phyloP scores from a whole-genome alignment of 2,888 invertebrate genomes.

The Synanthedon andrenaeformis region DNA sequence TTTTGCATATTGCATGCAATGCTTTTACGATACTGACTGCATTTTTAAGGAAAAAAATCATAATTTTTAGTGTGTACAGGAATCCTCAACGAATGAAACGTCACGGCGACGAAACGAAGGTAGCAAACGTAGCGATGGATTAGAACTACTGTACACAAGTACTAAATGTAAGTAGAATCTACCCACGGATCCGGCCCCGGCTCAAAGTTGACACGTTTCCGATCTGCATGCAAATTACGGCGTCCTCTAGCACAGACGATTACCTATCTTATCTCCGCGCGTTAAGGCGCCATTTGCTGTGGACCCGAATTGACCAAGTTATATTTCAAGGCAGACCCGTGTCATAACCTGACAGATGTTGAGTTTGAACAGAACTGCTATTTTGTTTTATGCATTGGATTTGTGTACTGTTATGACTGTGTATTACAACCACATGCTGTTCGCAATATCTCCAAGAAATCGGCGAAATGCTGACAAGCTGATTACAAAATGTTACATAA shows the following conservation, averaged over 20 bases:
- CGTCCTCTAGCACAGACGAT: neutral
- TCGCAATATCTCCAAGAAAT: too few relatives aligned
- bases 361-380: slow-evolving; percentile 15
- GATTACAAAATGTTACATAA: too few relatives aligned
- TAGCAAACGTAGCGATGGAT: neutral
- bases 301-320: neutral
- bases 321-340: slow-evolving; percentile 1
- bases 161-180: slow-evolving; percentile 1
- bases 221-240: slow-evolving; percentile 7
- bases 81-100: neutral
- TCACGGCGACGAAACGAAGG: neutral
- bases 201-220: slow-evolving; percentile 6
- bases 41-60: too few relatives aligned
- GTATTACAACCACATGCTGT: too few relatives aligned
- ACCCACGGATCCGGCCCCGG: neutral
- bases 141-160: slow-evolving; percentile 1
- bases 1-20: too few relatives aligned
- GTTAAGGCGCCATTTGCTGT: neutral
- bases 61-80: too few relatives aligned
- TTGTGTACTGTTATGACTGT: neutral
- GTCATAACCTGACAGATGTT: slow-evolving; percentile 19
- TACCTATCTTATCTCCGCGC: neutral
- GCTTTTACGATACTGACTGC: too few relatives aligned
- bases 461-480: too few relatives aligned
- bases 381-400: neutral